Evolutionary conservation across 2,888 invertebrate genomes (phyloP).

Genomic region (Clunio marinus): DNA sequence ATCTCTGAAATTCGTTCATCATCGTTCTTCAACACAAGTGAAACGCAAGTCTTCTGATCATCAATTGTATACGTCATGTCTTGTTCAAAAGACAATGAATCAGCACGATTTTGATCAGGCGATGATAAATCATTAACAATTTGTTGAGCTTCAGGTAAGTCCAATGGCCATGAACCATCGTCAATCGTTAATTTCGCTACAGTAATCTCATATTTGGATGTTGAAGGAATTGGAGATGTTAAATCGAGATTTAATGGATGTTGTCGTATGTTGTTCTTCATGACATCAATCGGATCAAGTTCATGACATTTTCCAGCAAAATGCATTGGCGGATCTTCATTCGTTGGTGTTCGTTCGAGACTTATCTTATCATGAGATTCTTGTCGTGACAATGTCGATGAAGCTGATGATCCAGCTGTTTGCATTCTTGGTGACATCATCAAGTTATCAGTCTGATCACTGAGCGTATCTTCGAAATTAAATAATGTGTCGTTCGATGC

Average conservation of each 20-base stretch:
- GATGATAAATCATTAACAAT: slow-evolving; percentile 41
- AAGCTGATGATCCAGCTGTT: slow-evolving; percentile 30
- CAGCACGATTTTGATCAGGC: slow-evolving; percentile 43
- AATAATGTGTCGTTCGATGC: slow-evolving; percentile 43
- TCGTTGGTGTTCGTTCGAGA: slow-evolving; percentile 26
- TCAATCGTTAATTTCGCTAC: neutral
- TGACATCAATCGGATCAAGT: slow-evolving; percentile 13
- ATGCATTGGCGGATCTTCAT: slow-evolving; percentile 27
- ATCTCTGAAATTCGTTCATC: slow-evolving; percentile 43
- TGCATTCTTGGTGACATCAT: slow-evolving; percentile 41
- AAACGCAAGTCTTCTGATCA: slow-evolving; percentile 35
- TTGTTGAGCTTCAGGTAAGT: slow-evolving; percentile 22
- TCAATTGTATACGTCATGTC: slow-evolving; percentile 33
- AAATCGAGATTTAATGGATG: slow-evolving; percentile 30
- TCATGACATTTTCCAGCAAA: slow-evolving; percentile 10
- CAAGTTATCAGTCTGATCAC: slow-evolving; percentile 41
- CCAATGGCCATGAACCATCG: slow-evolving; percentile 18
- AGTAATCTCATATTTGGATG: slow-evolving; percentile 8
- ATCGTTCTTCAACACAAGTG: slow-evolving; percentile 29
- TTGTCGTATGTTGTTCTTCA: slow-evolving; percentile 22
- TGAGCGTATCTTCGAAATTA: slow-evolving; percentile 43
- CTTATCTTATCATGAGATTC: slow-evolving; percentile 8
- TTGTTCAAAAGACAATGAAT: slow-evolving; percentile 28
- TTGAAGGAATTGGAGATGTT: neutral
- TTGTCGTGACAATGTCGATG: slow-evolving; percentile 40